Percentiles rank a stretch among this genome's conserved stretches.
Evolutionary conservation across 2,888 invertebrate genomes (phyloP).

Genomic region (Hydropsyche betteni): DNA sequence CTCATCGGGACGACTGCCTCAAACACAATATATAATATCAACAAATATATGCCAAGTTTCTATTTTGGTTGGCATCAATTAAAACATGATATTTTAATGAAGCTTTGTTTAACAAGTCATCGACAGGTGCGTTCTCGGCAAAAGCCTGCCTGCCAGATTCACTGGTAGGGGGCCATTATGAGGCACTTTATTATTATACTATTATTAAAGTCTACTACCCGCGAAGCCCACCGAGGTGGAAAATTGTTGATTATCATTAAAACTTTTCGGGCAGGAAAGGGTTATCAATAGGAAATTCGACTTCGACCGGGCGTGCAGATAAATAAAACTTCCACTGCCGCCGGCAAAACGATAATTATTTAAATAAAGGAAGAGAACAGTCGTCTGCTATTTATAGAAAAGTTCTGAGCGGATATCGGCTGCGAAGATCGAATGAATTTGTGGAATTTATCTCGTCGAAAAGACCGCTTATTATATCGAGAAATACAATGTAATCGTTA

Average conservation of each 20-base stretch:
- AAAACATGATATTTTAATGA: slow-evolving; percentile 30
- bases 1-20: not conserved
- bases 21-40: slow-evolving; percentile 1
- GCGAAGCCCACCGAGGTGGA: slow-evolving; percentile 40
- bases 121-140: slow-evolving; percentile 21
- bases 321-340: slow-evolving; percentile 10
- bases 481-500: not conserved
- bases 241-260: slow-evolving; percentile 48
- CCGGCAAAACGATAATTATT: slow-evolving; percentile 21
- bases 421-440: not conserved
- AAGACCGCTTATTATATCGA: not conserved
- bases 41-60: slow-evolving; percentile 4
- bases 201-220: slow-evolving; percentile 19
- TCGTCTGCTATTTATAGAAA: not conserved
- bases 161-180: slow-evolving; percentile 12
- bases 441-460: too few species aligned
- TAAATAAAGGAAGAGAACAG: not conserved
- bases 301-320: not conserved
- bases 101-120: slow-evolving; percentile 37
- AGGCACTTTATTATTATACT: slow-evolving; percentile 33
- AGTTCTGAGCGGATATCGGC: not conserved
- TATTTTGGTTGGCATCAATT: slow-evolving; percentile 32
- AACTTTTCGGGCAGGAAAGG: slow-evolving; percentile 35
- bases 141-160: not conserved
- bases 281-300: slow-evolving; percentile 28